Base-by-base conservation (phyloP, 2,888 invertebrate species). In the Troides oblongomaculatus region DNA sequence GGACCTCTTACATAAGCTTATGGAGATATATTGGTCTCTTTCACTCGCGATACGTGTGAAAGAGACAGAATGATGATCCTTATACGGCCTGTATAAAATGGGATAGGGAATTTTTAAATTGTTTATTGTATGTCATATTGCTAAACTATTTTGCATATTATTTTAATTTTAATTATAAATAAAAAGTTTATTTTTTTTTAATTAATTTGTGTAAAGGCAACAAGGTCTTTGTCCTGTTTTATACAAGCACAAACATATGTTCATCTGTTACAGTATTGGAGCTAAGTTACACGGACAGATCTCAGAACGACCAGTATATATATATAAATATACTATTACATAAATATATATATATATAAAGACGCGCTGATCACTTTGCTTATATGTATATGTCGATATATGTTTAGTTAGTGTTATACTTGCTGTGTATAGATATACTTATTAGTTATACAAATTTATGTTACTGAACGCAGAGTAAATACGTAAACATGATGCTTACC, bases 291-390 rank as follows among this genome's bases (percentile, higher is more conserved):
- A 39, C 83, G 84, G 79, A 82, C 86, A 88, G 91, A 92, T 92
- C 91, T 92, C 91, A 90, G 85, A 88, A 86, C 79, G 91, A 92
- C 91, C 91, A 90, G 91, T 92, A 90, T 90, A 87, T 79, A 80
- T 79, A 81, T 72, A 73, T 72, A 72, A 73, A 72, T 74, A 75
- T 75, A 92, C 90, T 91, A 90, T 91, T 92, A 90, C 90, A 87
- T 79, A 80, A 21, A 21, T 21, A 21, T 21, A 21, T 21, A 21
- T 21, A 73, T 82, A 83, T 83, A 82, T 80, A 81, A 84, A 81
- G 81, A 83, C 80, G 65, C 69, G 69, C 71, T 81, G 76, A 79
- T 83, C 78, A 83, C 80, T 83, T 84, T 81, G 83, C 83, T 75
- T 84, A 3, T 81, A 83, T 83, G 75, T 84, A 82, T 83, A 84